Percentiles rank a stretch among this genome's conserved stretches.
These are phyloP conservation scores for Hylaea fasciaria DNA, from an alignment of 2,888 invertebrate genomes.

Conservation along the genomic window DNA sequence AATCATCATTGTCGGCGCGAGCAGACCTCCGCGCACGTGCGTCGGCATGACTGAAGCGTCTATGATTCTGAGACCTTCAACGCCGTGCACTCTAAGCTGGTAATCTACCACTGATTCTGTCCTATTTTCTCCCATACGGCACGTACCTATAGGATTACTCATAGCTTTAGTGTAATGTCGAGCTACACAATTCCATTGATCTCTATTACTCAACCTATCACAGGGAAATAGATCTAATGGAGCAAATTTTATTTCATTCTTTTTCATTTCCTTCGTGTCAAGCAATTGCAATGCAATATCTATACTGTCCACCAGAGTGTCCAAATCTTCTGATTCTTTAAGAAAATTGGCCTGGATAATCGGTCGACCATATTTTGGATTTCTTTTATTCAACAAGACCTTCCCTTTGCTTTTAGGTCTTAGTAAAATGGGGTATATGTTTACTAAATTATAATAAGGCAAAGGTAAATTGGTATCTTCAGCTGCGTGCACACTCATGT, in stretches of 20 bases:
- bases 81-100: constrained; percentile 71
- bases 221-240: constrained; percentile 78
- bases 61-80: constrained; percentile 76
- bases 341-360: constrained; percentile 77
- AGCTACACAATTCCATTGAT: constrained; percentile 80
- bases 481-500: constrained; percentile 70
- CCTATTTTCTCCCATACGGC: constrained; percentile 75
- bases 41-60: constrained; percentile 81
- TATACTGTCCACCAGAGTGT: constrained; percentile 75
- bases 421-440: constrained; percentile 71
- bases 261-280: constrained; percentile 78
- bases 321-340: constrained; percentile 76
- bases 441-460: constrained; percentile 76
- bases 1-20: constrained; percentile 78
- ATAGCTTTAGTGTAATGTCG: constrained; percentile 80
- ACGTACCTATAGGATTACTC: constrained; percentile 77
- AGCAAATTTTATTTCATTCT: constrained; percentile 74
- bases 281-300: constrained; percentile 77
- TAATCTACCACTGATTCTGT: constrained; percentile 75
- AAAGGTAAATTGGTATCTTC: constrained; percentile 76
- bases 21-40: constrained; percentile 72
- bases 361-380: constrained; percentile 78
- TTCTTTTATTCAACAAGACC: constrained; percentile 73
- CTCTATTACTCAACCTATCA: constrained; percentile 72
- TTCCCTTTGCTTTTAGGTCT: constrained; percentile 78